Evolutionary conservation across 2,888 invertebrate genomes (phyloP), one percentile per base, ranked within the genome.

Genomic region (Watsonalla binaria): DNA sequence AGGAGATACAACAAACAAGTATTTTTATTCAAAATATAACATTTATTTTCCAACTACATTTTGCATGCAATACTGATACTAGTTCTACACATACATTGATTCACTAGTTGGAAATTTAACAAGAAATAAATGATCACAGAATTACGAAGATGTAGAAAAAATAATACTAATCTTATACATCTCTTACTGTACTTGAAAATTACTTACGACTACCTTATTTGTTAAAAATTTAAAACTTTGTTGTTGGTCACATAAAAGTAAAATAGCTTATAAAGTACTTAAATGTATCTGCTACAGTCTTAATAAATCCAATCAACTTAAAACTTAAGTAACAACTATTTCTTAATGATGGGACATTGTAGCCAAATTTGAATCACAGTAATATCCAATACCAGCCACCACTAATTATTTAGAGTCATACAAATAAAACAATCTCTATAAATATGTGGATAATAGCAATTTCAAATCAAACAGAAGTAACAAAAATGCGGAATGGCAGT

Each of bases 201-300:
- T 74, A 78, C 86, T 86, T 87, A 86, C 57, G 72, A 62, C 84
- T 88, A 88, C 61, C 81, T 82, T 84, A 87, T 59, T 80, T 80
- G 82, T 61, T 39, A 49, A 9, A 37, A 79, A 78, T 82, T 80
- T 80, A 77, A 76, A 81, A 78, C 78, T 80, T 81, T 80, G 73
- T 76, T 82, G 82, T 89, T 89, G 87, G 90, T 90, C 90, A 89
- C 80, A 75, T 72, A 78, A 78, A 86, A 84, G 78, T 88, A 86
- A 88, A 88, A 86, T 78, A 80, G 83, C 74, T 79, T 77, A 79
- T 60, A 79, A 74, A 83, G 78, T 78, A 80, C 76, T 76, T 80
- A 77, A 77, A 78, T 73, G 76, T 82, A 82, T 79, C 73, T 74
- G 70, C 79, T 82, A 84, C 80, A 84, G 83, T 85, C 83, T 85